Base-by-base conservation (phyloP, 1,140 invertebrate genomes). In the Brachionus asplanchnoidis region DNA sequence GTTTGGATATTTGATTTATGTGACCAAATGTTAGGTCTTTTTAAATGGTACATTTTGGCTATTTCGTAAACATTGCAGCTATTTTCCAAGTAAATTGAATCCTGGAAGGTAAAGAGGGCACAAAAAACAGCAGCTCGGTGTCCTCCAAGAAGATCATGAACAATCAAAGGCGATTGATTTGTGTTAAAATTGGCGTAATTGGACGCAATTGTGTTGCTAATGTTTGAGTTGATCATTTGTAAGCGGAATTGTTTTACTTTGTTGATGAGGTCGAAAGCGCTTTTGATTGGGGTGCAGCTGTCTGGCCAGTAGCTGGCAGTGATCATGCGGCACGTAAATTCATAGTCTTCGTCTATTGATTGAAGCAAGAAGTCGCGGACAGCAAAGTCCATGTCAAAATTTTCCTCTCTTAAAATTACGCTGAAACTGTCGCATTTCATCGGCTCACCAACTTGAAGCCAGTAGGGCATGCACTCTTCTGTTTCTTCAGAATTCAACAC, bases 351-450 rank as follows among this genome's bases (percentile, higher is more conserved):
- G 14, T 66, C 56, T 8, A 84, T 68, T 28, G 80, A 84, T 28
- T 84, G 56, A 8, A 84, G 36, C 6, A 84, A 20, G 50, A 84
- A 84, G 7, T 84, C 80, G 12, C 80, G 26, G 4, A 68, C 32
- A 6, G 44, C 60, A 26, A 68, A 70, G 9, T 84, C 80, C 23
- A 40, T 42, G 6, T 84, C 80, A 17, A 84, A 84, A 20, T 84
- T 66, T 66, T 84, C 80, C 12, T 84, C 80, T 32, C 26, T 84
- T 17, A 84, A 40, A 68, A 68, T 40, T 14, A 84, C 80, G 9
- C 11, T 84, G 44, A 84, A 84, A 53, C 60, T 66, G n/a, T 68
- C 80, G 28, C 80, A 84, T 68, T 84, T 68, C 56, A 84, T 84
- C 7, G 28, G 26, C 17, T 84, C 56, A n/a, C 60, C 60, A n/a